Evolutionary conservation across 2,797 vertebrate species (phyloP).

Genomic region (Catostomus latipinnis): DNA sequence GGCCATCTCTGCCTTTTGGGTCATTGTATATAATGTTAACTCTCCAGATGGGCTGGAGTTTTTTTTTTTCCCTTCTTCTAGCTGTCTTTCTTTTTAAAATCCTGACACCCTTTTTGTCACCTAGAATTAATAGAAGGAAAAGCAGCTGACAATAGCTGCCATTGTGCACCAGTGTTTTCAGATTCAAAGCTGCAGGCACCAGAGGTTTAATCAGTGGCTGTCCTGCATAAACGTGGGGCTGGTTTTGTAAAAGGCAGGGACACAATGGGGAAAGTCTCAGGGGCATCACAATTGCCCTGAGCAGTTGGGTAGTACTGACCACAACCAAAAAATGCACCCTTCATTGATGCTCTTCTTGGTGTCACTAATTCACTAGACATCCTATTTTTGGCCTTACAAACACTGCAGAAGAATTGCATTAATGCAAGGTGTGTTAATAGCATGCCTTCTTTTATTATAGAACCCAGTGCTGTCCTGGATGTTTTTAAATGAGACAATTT

Average conservation of each 20-base stretch:
- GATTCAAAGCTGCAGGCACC: slow-evolving; percentile 45
- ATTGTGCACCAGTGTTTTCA: slow-evolving; percentile 51
- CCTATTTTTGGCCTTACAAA: background rate
- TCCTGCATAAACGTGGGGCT: slow-evolving; percentile 41
- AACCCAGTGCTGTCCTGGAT: background rate
- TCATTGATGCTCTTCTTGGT: slow-evolving; percentile 23
- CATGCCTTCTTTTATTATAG: background rate
- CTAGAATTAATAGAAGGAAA: slow-evolving; percentile 50
- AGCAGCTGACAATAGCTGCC: slow-evolving; percentile 39
- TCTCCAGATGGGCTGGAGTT: slow-evolving; percentile 34
- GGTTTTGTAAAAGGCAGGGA: slow-evolving; percentile 47
- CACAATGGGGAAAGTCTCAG: slow-evolving; percentile 51
- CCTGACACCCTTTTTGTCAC: slow-evolving; percentile 52
- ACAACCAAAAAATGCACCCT: slow-evolving; percentile 8
- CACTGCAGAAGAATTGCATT: background rate
- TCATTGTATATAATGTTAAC: slow-evolving; percentile 25
- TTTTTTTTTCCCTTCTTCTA: background rate
- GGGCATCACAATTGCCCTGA: slow-evolving; percentile 42
- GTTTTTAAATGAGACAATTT: background rate
- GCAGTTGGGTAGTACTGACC: slow-evolving; percentile 27
- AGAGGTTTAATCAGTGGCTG: slow-evolving; percentile 46
- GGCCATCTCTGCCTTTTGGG: slow-evolving; percentile 1
- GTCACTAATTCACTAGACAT: slow-evolving; percentile 34
- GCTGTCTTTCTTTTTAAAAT: slow-evolving; percentile 15
- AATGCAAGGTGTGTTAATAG: background rate